Base-by-base conservation (phyloP, 1,140 invertebrate genomes). In the Drosophila nasuta region DNA sequence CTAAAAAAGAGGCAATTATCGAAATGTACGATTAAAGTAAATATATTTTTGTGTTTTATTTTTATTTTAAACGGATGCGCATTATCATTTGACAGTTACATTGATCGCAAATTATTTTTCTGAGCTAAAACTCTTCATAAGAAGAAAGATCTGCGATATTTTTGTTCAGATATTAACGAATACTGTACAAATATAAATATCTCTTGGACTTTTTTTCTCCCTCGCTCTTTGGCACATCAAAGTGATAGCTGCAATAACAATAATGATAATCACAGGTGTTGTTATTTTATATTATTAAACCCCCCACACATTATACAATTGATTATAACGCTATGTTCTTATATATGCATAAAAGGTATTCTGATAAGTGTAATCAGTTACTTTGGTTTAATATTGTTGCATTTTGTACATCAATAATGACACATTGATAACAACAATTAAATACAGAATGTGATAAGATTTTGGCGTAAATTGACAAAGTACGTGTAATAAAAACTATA, bases 231-330 rank as follows among this genome's bases (percentile, higher is more conserved):
- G 49, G 11, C 54, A 41, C 20, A 15, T 56, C n/a, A 35, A 56
- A 3, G 30, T 25, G 46, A 20, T 49, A 25, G 17, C 20, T 25
- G n/a, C 45, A 45, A 68, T 56, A 73, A 43, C 46, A 46, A 59
- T 58, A 38, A 59, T 58, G 25, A 64, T 41, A 59, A 59, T 11
- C 35, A 28, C 71, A 75, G 66, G 72, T 75, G 66, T 25, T 46
- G 56, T 20, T 15, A 56, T 60, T 10, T 43, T 56, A 70, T 70
- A 41, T 58, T 13, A 63, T 43, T 8, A 41, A 70, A 38, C 15
- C 58, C 72, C 15, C 58, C 72, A 62, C 66, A 43, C 51, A 20
- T 54, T 15, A 56, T n/a, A 11, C 4, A 17, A 48, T 25, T 74
- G 57, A 60, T 62, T 15, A 52, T 38, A 33, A 57, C 10, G 20